Evolutionary conservation across 1,140 invertebrate species (phyloP).

Genomic region (Coelopa frigida): DNA sequence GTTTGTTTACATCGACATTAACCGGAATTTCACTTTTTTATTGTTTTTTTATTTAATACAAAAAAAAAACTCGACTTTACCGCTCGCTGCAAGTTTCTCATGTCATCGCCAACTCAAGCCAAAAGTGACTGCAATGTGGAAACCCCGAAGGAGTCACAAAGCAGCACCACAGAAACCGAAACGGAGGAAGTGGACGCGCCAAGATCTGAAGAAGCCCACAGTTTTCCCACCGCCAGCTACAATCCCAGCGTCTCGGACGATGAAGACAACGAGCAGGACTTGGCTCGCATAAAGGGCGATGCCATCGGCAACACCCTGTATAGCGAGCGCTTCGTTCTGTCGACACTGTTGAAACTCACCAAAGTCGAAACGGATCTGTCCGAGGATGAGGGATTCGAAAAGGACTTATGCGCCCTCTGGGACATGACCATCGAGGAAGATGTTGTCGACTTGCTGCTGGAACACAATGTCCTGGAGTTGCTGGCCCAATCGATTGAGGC

Average conservation of each 20-base stretch:
- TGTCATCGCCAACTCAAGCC: no score
- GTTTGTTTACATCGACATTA: no score
- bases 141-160: no score
- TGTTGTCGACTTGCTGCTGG: slow-evolving; percentile 57
- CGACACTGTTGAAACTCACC: slow-evolving; percentile 53
- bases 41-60: no score
- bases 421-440: slow-evolving; percentile 69
- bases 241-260: slow-evolving; percentile 5
- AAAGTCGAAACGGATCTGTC: slow-evolving; percentile 45
- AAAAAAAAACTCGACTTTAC: no score
- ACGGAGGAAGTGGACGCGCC: no score
- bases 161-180: no score
- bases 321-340: slow-evolving; percentile 64
- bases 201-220: no score
- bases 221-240: no score
- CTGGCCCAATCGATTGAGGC: slow-evolving; percentile 46
- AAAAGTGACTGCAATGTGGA: no score
- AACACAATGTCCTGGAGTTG: slow-evolving; percentile 57
- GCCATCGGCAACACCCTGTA: slow-evolving; percentile 67
- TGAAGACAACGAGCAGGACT: background rate
- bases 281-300: slow-evolving; percentile 57
- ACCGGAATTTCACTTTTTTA: no score
- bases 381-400: slow-evolving; percentile 53
- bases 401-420: slow-evolving; percentile 66
- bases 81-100: no score